Evolutionary conservation across 2,888 invertebrate species (phyloP).

Genomic region (Drosophila histrio): DNA sequence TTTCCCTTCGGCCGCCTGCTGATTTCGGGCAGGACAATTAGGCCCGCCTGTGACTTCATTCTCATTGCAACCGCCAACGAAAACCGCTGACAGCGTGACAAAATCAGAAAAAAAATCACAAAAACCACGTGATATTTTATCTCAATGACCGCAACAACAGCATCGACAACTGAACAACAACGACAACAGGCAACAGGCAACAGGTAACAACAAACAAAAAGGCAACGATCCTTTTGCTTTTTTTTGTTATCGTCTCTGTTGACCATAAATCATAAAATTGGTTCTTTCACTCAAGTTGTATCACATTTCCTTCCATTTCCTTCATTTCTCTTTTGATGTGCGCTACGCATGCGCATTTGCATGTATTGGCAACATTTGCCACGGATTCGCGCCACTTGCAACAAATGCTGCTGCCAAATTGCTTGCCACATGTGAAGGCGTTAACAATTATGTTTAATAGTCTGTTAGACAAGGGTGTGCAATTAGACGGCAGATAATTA

Average conservation of each 20-base stretch:
- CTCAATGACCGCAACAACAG: conserved; percentile 76
- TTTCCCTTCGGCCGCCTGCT: conserved; percentile 36
- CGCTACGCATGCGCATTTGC: conserved; percentile 64
- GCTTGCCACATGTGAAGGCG: background rate
- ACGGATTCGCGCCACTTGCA: conserved; percentile 3
- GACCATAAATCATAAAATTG: conserved; percentile 55
- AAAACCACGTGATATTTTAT: conserved; percentile 81
- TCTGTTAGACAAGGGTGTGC: no score
- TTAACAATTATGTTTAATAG: conserved; percentile 6
- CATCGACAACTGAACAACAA: conserved; percentile 7
- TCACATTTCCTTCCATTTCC: background rate
- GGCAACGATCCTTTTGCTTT: conserved; percentile 21
- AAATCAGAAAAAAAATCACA: conserved; percentile 45
- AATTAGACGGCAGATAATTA: no score
- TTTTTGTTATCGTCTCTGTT: background rate
- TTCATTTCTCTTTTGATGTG: conserved; percentile 5
- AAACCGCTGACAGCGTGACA: conserved; percentile 81
- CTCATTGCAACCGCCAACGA: conserved; percentile 60
- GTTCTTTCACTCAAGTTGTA: conserved; percentile 4
- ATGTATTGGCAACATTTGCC: conserved; percentile 54
- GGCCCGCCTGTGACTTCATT: conserved; percentile 52
- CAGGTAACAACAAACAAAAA: conserved; percentile 7
- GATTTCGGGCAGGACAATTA: conserved; percentile 58
- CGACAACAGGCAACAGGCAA: conserved; percentile 51
- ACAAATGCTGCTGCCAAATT: background rate